phyloP scores from a whole-genome alignment of 2,888 invertebrate genomes.

The Apamea crenata region DNA sequence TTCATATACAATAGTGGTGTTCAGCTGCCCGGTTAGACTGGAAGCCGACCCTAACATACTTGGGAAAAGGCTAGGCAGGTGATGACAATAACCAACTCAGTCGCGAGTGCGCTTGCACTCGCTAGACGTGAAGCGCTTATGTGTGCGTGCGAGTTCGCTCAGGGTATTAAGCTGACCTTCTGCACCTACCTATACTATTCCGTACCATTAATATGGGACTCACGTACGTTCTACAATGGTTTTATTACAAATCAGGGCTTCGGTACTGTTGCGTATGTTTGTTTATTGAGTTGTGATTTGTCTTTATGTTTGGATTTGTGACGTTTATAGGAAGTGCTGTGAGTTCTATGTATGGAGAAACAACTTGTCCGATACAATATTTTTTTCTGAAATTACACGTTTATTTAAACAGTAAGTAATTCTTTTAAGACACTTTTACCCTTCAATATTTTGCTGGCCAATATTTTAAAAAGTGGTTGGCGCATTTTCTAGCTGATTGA shows the following conservation, averaged over 20 bases:
- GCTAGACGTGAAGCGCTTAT: not conserved
- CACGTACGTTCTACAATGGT: constrained; percentile 44
- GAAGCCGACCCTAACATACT: too few relatives aligned
- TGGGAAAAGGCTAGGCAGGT: too few relatives aligned
- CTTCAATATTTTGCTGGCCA: too few relatives aligned
- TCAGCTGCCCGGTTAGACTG: too few relatives aligned
- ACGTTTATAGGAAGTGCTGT: not conserved
- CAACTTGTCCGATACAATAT: too few relatives aligned
- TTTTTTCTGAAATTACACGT: too few relatives aligned
- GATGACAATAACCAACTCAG: not conserved
- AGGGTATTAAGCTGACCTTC: not conserved
- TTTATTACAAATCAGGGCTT: constrained; percentile 33
- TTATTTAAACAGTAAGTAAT: too few relatives aligned
- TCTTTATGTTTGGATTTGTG: constrained; percentile 24
- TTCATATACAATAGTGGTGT: too few relatives aligned
- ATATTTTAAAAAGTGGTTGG: too few relatives aligned
- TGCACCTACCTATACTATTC: not conserved
- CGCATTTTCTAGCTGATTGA: too few relatives aligned
- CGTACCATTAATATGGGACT: constrained; percentile 41
- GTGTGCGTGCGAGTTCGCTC: not conserved
- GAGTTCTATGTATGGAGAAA: not conserved
- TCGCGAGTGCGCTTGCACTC: not conserved
- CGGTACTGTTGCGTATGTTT: constrained; percentile 26
- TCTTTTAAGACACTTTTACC: too few relatives aligned
- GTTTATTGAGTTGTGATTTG: constrained; percentile 36